Base-by-base conservation (phyloP, 2,797 vertebrate genomes). In the Hephaestus fuliginosus region DNA sequence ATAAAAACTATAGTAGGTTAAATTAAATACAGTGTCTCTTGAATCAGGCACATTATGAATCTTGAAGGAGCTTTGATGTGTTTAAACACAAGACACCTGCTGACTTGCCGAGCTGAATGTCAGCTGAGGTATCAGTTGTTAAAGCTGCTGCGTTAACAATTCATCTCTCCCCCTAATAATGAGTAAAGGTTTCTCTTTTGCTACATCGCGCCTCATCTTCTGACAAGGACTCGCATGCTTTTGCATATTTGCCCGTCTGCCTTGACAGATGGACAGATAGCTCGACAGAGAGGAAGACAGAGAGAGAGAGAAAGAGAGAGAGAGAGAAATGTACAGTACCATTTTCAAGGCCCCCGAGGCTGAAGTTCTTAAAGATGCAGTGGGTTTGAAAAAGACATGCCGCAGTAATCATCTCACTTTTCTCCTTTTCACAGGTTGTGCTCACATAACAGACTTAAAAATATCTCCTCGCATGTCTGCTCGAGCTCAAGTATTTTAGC, bases 391-490 rank as follows among this genome's bases (percentile, higher is more conserved):
- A 88, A 80, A 39, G 7, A 56, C 36, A 56, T 51, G 61, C 46
- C 0, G 3, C 78, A 25, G 44, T 73, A 67, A 80, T 83, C 71
- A 70, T 80, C 66, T 72, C 73, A 82, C 70, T 78, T 67, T 74
- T 70, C 56, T 65, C 28, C 65, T 70, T 67, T 79, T 83, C 67
- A 68, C 80, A 80, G 64, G 66, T 62, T 78, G 62, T 57, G 63
- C 78, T 85, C 72, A 84, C 58, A 44, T 77, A 82, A 85, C 72
- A 79, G 48, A 71, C 28, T 77, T 74, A 85, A 86, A 89, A 86
- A 87, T 82, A 89, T 69, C 68, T 82, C 70, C 41, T 63, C 20
- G 36, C 53, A 70, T 56, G 66, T 71, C 75, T 72, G 46, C 62
- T 80, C n/a, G 3, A 39, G 74, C 69, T 74, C 58, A 39, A 71